Conservation (phyloP, 2,888 invertebrate species). For the Aphrophora alni region DNA sequence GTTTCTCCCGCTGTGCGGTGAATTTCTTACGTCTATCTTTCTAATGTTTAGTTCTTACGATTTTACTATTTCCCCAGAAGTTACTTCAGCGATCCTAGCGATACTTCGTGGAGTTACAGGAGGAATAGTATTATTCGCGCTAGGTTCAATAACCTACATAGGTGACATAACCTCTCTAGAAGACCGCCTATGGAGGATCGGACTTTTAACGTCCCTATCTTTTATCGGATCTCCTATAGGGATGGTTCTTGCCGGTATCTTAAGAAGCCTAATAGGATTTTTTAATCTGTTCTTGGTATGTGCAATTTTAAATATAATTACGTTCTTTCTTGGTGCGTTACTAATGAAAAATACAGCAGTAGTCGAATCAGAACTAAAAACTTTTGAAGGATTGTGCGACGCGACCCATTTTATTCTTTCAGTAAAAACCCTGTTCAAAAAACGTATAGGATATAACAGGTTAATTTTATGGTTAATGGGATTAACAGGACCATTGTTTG, state of each 20-base stretch:
- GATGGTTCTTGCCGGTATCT: slow-evolving; percentile 28
- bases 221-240: slow-evolving; percentile 42
- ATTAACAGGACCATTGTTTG: slow-evolving; percentile 39
- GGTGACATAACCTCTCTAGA: slow-evolving; percentile 40
- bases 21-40: slow-evolving; percentile 26
- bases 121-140: slow-evolving; percentile 36
- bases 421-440: slow-evolving; percentile 34
- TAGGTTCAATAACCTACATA: slow-evolving; percentile 41
- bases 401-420: background rate
- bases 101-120: slow-evolving; percentile 34
- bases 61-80: slow-evolving; percentile 37
- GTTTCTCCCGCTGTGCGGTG: slow-evolving; percentile 42
- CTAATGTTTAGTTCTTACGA: slow-evolving; percentile 32
- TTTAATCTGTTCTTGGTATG: slow-evolving; percentile 33
- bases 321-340: slow-evolving; percentile 30
- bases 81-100: slow-evolving; percentile 28
- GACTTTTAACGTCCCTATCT: slow-evolving; percentile 39
- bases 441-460: slow-evolving; percentile 34
- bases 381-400: background rate
- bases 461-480: slow-evolving; percentile 35
- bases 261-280: slow-evolving; percentile 38
- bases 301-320: slow-evolving; percentile 24
- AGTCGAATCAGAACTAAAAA: background rate
- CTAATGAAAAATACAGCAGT: slow-evolving; percentile 17
- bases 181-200: slow-evolving; percentile 31